A percentile compares a stretch with the other conserved stretches of the same genome.
phyloP scores from a whole-genome alignment of 2,113 vertebrate genomes.

The Hippocampus barbouri region DNA sequence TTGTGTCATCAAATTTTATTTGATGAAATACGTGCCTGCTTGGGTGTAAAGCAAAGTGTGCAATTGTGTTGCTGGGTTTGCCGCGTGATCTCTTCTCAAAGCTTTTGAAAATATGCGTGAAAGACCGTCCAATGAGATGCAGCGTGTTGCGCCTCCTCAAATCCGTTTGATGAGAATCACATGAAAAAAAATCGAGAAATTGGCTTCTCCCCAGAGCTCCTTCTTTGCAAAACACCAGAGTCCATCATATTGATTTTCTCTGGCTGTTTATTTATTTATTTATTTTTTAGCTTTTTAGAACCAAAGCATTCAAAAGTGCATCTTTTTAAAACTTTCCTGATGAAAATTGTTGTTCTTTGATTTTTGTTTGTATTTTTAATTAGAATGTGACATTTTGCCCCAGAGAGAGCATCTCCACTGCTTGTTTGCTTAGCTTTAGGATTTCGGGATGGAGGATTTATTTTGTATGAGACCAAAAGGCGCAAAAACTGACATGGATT shows the following conservation, averaged over 20 bases:
- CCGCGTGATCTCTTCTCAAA: slow-evolving; percentile 1
- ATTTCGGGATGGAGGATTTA: too few relatives aligned
- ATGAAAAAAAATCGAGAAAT: slow-evolving; percentile 25
- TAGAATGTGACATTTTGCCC: too few relatives aligned
- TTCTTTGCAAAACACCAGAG: slow-evolving; percentile 31
- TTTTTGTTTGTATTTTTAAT: too few relatives aligned
- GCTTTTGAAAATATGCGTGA: slow-evolving; percentile 11
- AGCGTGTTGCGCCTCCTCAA: slow-evolving; percentile 14
- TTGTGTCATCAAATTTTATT: slow-evolving; percentile 49
- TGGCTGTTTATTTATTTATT: slow-evolving; percentile 27
- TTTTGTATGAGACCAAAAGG: too few relatives aligned
- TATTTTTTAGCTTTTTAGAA: slow-evolving; percentile 43
- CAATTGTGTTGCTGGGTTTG: slow-evolving; percentile 7
- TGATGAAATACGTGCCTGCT: slow-evolving; percentile 55
- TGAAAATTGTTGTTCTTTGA: background rate
- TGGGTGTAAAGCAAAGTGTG: slow-evolving; percentile 32
- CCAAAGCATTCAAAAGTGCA: slow-evolving; percentile 39
- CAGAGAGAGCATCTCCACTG: too few relatives aligned
- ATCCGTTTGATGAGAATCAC: slow-evolving; percentile 28
- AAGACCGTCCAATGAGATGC: slow-evolving; percentile 10
- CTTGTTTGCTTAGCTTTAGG: too few relatives aligned
- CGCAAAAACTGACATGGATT: too few relatives aligned
- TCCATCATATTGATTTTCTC: slow-evolving; percentile 46
- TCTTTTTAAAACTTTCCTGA: slow-evolving; percentile 35
- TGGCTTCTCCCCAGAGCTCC: slow-evolving; percentile 7